These are phyloP conservation scores for Hydraecia micacea DNA, from an alignment of 2,888 invertebrate genomes.

Conservation along the genomic window DNA sequence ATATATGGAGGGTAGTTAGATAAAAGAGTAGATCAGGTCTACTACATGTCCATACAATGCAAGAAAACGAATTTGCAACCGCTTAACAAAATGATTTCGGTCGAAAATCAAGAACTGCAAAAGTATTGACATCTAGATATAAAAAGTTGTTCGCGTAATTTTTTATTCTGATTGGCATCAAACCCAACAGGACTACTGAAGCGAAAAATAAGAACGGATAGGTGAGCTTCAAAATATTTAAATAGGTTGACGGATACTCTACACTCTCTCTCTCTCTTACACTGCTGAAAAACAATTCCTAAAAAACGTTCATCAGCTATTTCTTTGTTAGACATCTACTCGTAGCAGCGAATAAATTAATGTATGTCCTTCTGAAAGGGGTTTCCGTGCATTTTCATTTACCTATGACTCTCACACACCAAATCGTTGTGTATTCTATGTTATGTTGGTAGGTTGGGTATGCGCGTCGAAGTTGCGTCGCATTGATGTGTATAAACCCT, in stretches of 20 bases:
- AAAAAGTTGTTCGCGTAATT: background rate
- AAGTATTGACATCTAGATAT: background rate
- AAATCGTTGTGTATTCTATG: background rate
- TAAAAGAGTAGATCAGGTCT: background rate
- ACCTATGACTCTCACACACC: background rate
- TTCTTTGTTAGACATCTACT: background rate
- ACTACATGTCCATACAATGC: background rate
- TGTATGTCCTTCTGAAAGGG: background rate
- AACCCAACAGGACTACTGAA: conserved; percentile 4
- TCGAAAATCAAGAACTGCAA: background rate
- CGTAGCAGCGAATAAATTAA: background rate
- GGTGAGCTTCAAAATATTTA: background rate
- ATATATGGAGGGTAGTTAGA: background rate
- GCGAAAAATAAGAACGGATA: background rate
- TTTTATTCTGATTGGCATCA: background rate
- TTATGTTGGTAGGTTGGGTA: no score
- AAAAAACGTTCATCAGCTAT: background rate
- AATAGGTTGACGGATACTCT: background rate
- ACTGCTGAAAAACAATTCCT: background rate
- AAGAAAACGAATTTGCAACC: background rate
- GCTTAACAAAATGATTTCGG: background rate
- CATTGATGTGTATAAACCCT: background rate
- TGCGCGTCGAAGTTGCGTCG: no score
- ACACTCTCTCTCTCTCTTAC: no score
- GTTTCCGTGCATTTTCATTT: background rate